These are phyloP conservation scores for Cloeon dipterum DNA, from an alignment of 2,888 invertebrate species.

Conservation along the genomic window DNA sequence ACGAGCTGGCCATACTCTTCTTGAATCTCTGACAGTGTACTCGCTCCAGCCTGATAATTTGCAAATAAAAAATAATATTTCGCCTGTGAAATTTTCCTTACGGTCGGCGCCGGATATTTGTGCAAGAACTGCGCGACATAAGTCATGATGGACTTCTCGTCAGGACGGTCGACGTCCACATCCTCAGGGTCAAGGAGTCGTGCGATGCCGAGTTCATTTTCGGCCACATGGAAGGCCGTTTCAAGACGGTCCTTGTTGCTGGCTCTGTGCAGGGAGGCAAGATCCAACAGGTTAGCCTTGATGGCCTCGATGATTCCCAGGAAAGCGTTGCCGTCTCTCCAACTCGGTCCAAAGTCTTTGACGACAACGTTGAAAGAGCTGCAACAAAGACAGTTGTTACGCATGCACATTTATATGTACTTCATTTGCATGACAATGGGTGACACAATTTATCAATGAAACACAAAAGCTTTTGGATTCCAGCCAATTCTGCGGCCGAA, in stretches of 20 bases:
- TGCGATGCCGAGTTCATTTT: constrained; percentile 74
- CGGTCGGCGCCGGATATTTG: constrained; percentile 67
- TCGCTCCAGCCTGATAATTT: constrained; percentile 11
- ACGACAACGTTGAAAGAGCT: no score
- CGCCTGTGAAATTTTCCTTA: no score
- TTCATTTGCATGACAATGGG: no score
- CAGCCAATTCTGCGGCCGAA: no score
- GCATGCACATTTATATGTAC: no score
- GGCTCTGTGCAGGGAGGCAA: constrained; percentile 53
- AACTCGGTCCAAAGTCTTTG: constrained; percentile 90
- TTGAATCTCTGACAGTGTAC: constrained; percentile 42
- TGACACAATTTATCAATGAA: no score
- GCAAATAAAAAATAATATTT: no score
- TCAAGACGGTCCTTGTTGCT: constrained; percentile 67
- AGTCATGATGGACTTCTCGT: constrained; percentile 95
- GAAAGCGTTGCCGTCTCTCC: constrained; percentile 92
- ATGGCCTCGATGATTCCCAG: constrained; percentile 87
- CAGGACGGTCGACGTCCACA: constrained; percentile 86
- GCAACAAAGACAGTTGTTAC: no score
- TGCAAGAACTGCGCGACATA: constrained; percentile 95
- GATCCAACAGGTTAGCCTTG: constrained; percentile 73
- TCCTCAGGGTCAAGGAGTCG: constrained; percentile 84
- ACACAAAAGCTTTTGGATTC: constrained; percentile 9
- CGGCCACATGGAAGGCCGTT: constrained; percentile 83
- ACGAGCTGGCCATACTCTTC: constrained; percentile 58